Evolutionary conservation across 1,140 invertebrate genomes (phyloP).

Genomic region (Pseudomyrmex cubaensis): DNA sequence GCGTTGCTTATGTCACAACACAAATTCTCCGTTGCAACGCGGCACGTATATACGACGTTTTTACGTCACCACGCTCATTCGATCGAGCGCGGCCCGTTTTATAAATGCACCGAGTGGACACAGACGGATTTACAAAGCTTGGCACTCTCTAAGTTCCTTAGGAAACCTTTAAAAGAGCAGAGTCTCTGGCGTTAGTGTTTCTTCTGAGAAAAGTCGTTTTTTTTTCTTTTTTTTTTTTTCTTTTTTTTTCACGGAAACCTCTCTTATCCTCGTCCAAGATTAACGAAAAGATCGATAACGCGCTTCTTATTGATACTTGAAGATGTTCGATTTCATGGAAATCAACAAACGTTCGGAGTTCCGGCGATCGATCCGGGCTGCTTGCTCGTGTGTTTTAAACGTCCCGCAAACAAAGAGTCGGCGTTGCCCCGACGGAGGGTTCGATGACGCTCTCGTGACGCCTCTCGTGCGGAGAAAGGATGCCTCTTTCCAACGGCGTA

Average conservation of each 20-base stretch:
- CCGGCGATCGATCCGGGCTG: constrained; percentile 30
- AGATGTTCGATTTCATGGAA: constrained; percentile 1
- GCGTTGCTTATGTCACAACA: too few species aligned
- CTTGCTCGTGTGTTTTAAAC: not conserved
- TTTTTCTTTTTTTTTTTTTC: too few species aligned
- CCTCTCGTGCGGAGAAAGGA: not conserved
- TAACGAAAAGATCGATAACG: too few species aligned
- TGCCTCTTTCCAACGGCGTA: too few species aligned
- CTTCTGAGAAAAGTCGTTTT: too few species aligned
- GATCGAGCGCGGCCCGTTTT: not conserved
- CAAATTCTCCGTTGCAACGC: not conserved
- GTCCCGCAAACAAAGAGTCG: not conserved
- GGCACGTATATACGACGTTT: not conserved
- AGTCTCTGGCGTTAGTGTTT: too few species aligned
- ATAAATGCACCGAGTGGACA: too few species aligned
- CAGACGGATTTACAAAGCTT: too few species aligned
- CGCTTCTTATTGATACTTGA: not conserved
- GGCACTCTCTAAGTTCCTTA: too few species aligned
- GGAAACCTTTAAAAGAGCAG: too few species aligned
- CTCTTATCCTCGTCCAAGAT: too few species aligned
- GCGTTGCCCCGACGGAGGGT: not conserved
- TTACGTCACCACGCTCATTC: not conserved
- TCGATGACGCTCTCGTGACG: not conserved
- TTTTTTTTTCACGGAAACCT: too few species aligned
- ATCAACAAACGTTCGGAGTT: not conserved